These are phyloP conservation scores for Apodemus agrarius DNA, from an alignment of 2,797 vertebrate species.

Conservation along the genomic window DNA sequence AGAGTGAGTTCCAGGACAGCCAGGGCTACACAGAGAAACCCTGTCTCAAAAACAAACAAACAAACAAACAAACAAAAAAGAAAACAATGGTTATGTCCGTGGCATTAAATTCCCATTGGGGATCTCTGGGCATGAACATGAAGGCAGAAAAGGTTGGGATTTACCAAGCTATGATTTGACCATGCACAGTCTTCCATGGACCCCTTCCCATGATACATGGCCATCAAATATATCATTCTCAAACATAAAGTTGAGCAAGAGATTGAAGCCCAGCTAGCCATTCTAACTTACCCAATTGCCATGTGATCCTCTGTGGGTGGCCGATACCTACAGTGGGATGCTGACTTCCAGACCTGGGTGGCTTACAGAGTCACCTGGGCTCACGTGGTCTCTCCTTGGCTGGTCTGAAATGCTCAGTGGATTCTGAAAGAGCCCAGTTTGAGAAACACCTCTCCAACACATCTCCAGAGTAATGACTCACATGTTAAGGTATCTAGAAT, in stretches of 20 bases:
- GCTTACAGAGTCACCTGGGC: neutral
- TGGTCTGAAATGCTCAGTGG: neutral
- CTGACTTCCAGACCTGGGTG: neutral
- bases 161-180: neutral
- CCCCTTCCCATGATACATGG: neutral
- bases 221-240: neutral
- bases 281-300: neutral
- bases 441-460: neutral
- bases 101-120: neutral
- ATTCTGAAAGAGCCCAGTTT: neutral
- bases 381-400: neutral
- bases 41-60: too few species aligned
- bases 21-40: too few species aligned
- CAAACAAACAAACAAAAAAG: too few species aligned
- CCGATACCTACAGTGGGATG: neutral
- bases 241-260: neutral
- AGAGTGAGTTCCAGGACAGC: too few species aligned
- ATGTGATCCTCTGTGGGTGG: fast-evolving
- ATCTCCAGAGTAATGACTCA: neutral
- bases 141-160: neutral
- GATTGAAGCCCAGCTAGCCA: neutral
- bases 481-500: neutral
- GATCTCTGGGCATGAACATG: neutral
- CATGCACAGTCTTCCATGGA: neutral
- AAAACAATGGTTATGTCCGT: neutral